These are phyloP conservation scores for Osmerus eperlanus DNA, from an alignment of 2,113 vertebrate genomes.

Conservation along the genomic window DNA sequence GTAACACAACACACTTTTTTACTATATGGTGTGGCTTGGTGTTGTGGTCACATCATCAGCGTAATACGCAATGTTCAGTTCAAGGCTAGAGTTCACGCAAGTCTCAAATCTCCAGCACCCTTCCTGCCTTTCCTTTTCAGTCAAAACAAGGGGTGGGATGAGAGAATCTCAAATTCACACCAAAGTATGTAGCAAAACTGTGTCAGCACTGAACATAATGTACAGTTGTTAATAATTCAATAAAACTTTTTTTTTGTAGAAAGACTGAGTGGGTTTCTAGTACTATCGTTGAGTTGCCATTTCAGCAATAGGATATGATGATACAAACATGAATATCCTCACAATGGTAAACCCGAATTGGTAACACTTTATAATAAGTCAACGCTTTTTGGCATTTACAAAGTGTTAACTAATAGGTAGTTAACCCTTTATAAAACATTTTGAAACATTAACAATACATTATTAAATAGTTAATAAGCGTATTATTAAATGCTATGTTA, in stretches of 20 bases:
- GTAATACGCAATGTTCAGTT: conserved; percentile 1
- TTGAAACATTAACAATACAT: too few species aligned
- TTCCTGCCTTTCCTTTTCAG: conserved; percentile 46
- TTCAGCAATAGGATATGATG: conserved; percentile 1
- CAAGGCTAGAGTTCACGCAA: not conserved
- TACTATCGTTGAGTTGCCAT: not conserved
- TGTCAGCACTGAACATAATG: conserved; percentile 73
- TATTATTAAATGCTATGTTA: too few species aligned
- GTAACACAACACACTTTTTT: conserved; percentile 8
- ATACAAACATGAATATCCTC: too few species aligned
- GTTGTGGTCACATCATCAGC: not conserved
- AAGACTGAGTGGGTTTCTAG: conserved; percentile 8
- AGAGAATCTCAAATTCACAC: conserved; percentile 67
- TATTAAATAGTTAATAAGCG: too few species aligned
- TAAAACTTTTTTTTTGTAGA: conserved; percentile 74
- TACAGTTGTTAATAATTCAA: conserved; percentile 77
- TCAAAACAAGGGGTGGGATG: conserved; percentile 29
- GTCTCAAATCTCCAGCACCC: not conserved
- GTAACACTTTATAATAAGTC: too few species aligned
- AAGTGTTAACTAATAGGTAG: too few species aligned
- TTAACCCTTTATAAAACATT: too few species aligned
- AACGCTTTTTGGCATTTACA: too few species aligned
- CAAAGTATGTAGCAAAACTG: conserved; percentile 83
- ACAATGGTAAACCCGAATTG: too few species aligned
- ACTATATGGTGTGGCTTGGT: not conserved